Percentiles rank a stretch among this genome's conserved stretches.
Conservation (phyloP, 2,888 invertebrate species). For the Conops quadrifasciatus region DNA sequence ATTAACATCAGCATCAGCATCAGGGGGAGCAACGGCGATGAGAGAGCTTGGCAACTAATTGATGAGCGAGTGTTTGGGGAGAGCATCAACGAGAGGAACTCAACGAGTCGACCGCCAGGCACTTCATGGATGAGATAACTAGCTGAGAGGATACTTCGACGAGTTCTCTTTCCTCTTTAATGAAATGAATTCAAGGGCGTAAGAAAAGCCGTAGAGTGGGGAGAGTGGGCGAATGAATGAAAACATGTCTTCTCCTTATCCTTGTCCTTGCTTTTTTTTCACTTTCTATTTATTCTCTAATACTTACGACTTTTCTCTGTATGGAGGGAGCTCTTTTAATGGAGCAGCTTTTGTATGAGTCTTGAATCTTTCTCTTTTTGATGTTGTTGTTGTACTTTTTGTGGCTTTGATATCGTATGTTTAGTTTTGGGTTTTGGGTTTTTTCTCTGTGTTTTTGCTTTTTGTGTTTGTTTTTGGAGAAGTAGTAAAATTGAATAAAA, state of each 20-base stretch:
- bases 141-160: too few species aligned
- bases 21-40: too few species aligned
- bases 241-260: too few species aligned
- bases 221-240: too few species aligned
- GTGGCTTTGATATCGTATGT: not conserved
- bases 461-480: slow-evolving; percentile 3
- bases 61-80: slow-evolving; percentile 63
- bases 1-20: not conserved
- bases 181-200: too few species aligned
- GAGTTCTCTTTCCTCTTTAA: too few species aligned
- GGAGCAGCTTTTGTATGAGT: too few species aligned
- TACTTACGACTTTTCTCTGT: too few species aligned
- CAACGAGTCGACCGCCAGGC: slow-evolving; percentile 56
- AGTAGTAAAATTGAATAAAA: not conserved
- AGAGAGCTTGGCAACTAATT: slow-evolving; percentile 54
- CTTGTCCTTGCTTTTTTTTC: too few species aligned
- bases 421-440: not conserved
- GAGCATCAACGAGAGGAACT: slow-evolving; percentile 56
- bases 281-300: too few species aligned
- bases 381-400: not conserved
- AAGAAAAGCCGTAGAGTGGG: too few species aligned
- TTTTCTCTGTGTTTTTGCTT: not conserved
- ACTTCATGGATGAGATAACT: slow-evolving; percentile 3
- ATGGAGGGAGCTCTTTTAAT: too few species aligned
- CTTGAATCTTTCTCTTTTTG: not conserved